Conservation (phyloP, 2,113 vertebrate genomes). For the Leptocoma aspasia region DNA sequence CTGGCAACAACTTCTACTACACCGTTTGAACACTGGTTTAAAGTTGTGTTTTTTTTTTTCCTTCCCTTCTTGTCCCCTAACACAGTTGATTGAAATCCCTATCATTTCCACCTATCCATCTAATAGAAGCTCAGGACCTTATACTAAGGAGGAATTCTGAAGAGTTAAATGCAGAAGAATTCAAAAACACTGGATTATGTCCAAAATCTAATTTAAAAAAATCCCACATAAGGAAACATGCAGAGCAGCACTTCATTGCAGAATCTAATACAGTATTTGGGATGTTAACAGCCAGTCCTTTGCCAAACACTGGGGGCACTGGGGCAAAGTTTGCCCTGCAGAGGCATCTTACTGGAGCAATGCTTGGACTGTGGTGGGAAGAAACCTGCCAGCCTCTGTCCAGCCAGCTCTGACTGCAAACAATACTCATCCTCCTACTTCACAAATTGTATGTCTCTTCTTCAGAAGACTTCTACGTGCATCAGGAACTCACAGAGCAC, state of each 20-base stretch:
- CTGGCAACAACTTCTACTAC: neutral
- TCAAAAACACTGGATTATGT: neutral
- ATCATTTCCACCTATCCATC: neutral
- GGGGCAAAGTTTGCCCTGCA: neutral
- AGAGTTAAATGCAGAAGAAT: neutral
- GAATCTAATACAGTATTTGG: neutral
- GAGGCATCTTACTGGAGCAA: neutral
- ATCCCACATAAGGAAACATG: neutral
- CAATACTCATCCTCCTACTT: neutral
- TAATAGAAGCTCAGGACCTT: neutral
- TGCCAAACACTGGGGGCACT: neutral
- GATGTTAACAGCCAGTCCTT: neutral
- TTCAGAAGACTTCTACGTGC: accelerated
- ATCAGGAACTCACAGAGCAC: neutral
- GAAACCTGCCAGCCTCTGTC: neutral
- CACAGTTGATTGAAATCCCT: neutral
- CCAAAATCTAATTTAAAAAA: neutral
- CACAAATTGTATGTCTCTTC: accelerated
- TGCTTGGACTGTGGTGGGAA: neutral
- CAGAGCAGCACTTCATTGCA: neutral
- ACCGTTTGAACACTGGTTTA: neutral
- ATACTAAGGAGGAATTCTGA: neutral
- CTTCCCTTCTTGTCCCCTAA: neutral
- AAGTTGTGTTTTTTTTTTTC: neutral
- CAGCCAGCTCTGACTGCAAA: neutral